Conservation (phyloP, 2,113 vertebrate genomes). For the Leptocoma aspasia region DNA sequence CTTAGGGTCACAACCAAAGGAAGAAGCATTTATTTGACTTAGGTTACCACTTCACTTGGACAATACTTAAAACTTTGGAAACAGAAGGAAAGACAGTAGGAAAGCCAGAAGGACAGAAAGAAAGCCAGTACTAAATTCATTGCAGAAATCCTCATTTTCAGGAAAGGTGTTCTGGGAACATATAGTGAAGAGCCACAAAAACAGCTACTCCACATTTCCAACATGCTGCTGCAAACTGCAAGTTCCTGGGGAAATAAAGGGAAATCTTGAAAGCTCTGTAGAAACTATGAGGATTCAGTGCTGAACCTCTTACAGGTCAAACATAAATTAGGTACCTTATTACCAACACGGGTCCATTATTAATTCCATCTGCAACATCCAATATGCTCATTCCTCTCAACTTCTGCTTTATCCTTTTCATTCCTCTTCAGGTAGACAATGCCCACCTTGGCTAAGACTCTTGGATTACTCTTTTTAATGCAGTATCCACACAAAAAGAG, state of each 20-base stretch:
- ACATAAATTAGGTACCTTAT: not conserved
- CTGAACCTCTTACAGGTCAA: not conserved
- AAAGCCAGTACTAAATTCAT: not conserved
- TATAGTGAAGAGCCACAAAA: not conserved
- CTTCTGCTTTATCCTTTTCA: not conserved
- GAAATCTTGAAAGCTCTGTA: not conserved
- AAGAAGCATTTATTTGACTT: not conserved
- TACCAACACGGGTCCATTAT: rapidly evolving
- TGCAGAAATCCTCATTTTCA: not conserved
- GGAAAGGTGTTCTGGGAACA: not conserved
- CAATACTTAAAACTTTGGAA: not conserved
- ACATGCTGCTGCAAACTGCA: not conserved
- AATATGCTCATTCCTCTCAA: not conserved
- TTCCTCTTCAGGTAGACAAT: not conserved
- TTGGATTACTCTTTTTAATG: not conserved
- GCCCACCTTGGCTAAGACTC: not conserved
- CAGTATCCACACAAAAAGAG: not conserved
- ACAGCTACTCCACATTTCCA: not conserved
- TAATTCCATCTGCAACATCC: not conserved
- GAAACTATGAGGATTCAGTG: not conserved
- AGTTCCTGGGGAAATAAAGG: not conserved
- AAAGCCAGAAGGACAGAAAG: too few relatives aligned
- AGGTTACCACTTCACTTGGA: not conserved
- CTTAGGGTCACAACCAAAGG: not conserved
- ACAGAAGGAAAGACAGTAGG: not conserved